phyloP scores from a whole-genome alignment of 2,888 invertebrate species.

The Atrina japonica region DNA sequence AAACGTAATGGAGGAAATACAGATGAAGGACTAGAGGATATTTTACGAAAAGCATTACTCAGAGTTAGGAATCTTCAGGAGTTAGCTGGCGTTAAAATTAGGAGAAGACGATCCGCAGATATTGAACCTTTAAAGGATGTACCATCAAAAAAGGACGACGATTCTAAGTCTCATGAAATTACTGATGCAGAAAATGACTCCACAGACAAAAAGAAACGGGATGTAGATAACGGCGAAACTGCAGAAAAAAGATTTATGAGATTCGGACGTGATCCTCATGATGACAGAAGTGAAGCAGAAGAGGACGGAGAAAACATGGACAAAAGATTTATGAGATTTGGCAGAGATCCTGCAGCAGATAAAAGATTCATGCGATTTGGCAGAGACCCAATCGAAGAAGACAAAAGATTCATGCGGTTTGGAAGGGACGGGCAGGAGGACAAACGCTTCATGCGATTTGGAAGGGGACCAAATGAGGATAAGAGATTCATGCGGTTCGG shows the following conservation, averaged over 20 bases:
- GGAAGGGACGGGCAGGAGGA: conserved; percentile 54
- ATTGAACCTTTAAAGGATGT: conserved; percentile 39
- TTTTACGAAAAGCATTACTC: conserved; percentile 50
- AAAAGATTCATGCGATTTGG: conserved; percentile 66
- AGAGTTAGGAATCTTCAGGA: conserved; percentile 53
- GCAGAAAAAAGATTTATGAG: conserved; percentile 66
- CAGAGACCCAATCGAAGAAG: conserved; percentile 49
- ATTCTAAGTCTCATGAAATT: conserved; percentile 29
- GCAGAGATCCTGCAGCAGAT: conserved; percentile 51
- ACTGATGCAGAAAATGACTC: conserved; percentile 28
- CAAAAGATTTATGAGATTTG: conserved; percentile 63
- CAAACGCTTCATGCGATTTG: conserved; percentile 60
- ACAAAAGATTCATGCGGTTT: conserved; percentile 69
- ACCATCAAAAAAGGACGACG: conserved; percentile 29
- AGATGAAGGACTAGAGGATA: conserved; percentile 49
- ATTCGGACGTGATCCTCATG: conserved; percentile 55
- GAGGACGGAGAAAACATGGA: conserved; percentile 12
- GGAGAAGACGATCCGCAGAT: conserved; percentile 57
- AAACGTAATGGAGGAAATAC: conserved; percentile 39
- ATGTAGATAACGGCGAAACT: conserved; percentile 38
- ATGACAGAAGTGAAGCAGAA: conserved; percentile 25
- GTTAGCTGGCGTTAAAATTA: conserved; percentile 50
- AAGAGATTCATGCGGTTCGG: conserved; percentile 70
- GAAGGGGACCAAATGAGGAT: conserved; percentile 40
- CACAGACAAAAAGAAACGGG: conserved; percentile 56